Conservation (phyloP, 2,797 vertebrate species). For the Arrhamphus sclerolepis region DNA sequence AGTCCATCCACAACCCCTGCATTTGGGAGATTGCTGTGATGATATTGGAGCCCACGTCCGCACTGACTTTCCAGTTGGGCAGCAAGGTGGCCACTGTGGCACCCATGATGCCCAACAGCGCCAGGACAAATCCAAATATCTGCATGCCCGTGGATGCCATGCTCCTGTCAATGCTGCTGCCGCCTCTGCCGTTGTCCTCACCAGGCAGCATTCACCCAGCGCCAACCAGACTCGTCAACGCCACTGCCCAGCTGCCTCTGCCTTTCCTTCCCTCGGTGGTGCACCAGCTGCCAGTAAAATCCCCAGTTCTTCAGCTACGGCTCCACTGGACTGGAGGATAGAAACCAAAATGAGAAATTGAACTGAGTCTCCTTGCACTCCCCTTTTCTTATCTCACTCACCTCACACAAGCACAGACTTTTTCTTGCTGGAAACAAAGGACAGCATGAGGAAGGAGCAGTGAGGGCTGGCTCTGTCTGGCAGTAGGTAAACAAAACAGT, state of each 20-base stretch:
- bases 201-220: conserved; percentile 76
- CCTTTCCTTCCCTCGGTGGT: conserved; percentile 38
- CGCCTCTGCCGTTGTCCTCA: conserved; percentile 64
- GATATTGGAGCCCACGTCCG: conserved; percentile 89
- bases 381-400: conserved; percentile 47
- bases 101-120: conserved; percentile 87
- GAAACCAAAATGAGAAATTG: conserved; percentile 69
- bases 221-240: conserved; percentile 61
- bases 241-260: conserved; percentile 48
- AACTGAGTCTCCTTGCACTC: conserved; percentile 50
- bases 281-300: conserved; percentile 69
- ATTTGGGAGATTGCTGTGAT: conserved; percentile 92
- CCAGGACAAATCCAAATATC: conserved; percentile 92
- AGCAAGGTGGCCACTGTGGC: conserved; percentile 90
- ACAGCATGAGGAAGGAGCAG: conserved; percentile 42
- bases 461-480: conserved; percentile 47
- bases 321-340: conserved; percentile 72
- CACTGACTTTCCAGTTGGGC: conserved; percentile 95
- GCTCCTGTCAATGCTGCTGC: conserved; percentile 49
- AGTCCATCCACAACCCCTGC: conserved; percentile 99
- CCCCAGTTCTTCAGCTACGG: conserved; percentile 63
- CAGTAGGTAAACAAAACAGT: conserved; percentile 57
- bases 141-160: conserved; percentile 93
- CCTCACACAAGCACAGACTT: conserved; percentile 63
- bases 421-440: conserved; percentile 74